Percentiles rank a stretch among this genome's conserved stretches.
phyloP scores from a whole-genome alignment of 2,888 invertebrate genomes.

The Lobophora halterata region DNA sequence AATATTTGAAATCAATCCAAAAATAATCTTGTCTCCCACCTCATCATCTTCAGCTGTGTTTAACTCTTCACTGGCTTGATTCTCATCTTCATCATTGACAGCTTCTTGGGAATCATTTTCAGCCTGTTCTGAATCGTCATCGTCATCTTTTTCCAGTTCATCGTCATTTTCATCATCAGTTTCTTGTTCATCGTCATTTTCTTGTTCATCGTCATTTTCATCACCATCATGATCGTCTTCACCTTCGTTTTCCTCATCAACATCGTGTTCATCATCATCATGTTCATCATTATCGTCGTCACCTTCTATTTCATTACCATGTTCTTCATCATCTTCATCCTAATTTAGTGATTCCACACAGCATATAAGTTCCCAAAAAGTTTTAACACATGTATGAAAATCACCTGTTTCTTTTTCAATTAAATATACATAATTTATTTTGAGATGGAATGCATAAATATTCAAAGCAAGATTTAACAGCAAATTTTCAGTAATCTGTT shows the following conservation, averaged over 20 bases:
- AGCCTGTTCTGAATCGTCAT: conserved; percentile 31
- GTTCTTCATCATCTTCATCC: conserved; percentile 45
- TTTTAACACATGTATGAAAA: no score
- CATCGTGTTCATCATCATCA: conserved; percentile 3
- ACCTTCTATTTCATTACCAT: conserved; percentile 38
- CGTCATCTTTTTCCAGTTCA: conserved; percentile 39
- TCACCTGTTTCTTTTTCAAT: no score
- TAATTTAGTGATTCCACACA: conserved; percentile 38
- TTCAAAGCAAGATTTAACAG: no score
- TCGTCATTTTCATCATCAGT: conserved; percentile 48
- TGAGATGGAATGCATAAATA: no score
- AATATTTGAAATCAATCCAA: conserved; percentile 9
- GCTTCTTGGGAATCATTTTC: conserved; percentile 35
- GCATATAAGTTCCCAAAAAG: no score
- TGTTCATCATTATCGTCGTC: conserved; percentile 40
- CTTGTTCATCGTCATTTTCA: conserved; percentile 37
- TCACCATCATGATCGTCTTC: conserved; percentile 45
- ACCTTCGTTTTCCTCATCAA: conserved; percentile 35
- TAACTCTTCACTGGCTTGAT: conserved; percentile 41
- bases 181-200: conserved; percentile 44
- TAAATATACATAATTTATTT: no score
- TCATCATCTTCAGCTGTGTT: conserved; percentile 38
- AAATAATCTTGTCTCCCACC: no score
- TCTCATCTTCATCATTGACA: conserved; percentile 43
- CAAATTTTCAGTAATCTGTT: conserved; percentile 1